Percentiles rank a stretch among this genome's conserved stretches.
Evolutionary conservation across 2,113 vertebrate species (phyloP).

Genomic region (Daubentonia madagascariensis): DNA sequence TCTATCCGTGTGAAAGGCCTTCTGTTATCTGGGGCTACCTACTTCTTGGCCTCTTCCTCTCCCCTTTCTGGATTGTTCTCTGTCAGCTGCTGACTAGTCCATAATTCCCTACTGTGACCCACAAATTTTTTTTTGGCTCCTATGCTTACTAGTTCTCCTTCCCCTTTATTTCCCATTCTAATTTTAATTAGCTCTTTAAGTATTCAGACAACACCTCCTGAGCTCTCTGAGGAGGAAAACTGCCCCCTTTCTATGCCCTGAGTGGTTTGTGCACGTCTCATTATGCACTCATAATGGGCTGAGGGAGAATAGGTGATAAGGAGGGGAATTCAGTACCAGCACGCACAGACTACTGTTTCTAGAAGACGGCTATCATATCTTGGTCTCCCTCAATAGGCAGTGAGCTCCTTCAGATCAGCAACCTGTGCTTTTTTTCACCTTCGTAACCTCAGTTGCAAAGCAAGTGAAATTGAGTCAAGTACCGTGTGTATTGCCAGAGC

Average conservation of each 20-base stretch:
- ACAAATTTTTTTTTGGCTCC: not conserved
- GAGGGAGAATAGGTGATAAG: not conserved
- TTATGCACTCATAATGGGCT: rapidly evolving
- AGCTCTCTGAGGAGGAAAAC: not conserved
- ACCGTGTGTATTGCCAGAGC: not conserved
- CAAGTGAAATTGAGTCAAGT: not conserved
- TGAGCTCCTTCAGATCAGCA: not conserved
- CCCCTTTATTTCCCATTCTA: not conserved
- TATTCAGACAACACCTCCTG: not conserved
- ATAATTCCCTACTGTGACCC: rapidly evolving
- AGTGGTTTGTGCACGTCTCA: not conserved
- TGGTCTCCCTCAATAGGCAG: not conserved
- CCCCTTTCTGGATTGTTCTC: not conserved
- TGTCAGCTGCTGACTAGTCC: not conserved
- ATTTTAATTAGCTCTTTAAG: not conserved
- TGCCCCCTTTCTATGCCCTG: not conserved
- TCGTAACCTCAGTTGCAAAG: not conserved
- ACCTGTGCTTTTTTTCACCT: not conserved
- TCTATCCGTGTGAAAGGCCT: not conserved
- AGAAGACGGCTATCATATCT: not conserved
- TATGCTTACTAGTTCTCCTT: not conserved
- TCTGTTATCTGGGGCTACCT: not conserved
- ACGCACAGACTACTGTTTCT: not conserved
- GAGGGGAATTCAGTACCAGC: not conserved
- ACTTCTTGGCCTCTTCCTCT: not conserved